Conservation (phyloP, 2,888 invertebrate species). For the Epirrhoe alternata region DNA sequence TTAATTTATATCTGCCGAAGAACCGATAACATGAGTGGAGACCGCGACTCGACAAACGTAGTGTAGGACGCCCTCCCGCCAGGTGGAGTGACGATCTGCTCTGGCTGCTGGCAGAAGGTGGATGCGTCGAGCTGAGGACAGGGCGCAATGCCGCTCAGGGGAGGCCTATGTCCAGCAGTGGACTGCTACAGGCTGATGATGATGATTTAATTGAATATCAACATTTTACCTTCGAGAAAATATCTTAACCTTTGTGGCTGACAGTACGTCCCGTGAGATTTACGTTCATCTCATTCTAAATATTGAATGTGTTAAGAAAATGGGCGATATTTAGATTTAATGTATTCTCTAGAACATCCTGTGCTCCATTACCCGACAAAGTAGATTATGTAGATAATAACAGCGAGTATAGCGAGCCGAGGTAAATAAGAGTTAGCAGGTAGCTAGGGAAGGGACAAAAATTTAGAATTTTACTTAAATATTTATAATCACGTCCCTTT, state of each 20-base stretch:
- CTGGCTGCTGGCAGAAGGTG: too few relatives aligned
- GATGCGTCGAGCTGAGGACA: too few relatives aligned
- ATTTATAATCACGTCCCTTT: too few relatives aligned
- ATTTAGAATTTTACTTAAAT: not conserved
- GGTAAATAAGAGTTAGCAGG: conserved; percentile 8
- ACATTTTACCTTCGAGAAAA: not conserved
- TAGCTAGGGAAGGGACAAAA: conserved; percentile 4
- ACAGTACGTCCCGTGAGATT: not conserved
- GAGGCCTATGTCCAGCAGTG: too few relatives aligned
- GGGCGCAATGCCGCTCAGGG: too few relatives aligned
- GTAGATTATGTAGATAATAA: conserved; percentile 36
- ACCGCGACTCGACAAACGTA: too few relatives aligned
- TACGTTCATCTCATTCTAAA: not conserved
- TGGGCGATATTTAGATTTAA: not conserved
- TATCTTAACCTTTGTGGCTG: not conserved
- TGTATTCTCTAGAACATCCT: not conserved
- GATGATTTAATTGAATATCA: too few relatives aligned
- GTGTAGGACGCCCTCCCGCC: too few relatives aligned
- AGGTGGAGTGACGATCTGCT: too few relatives aligned
- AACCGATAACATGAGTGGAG: too few relatives aligned
- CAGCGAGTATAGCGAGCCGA: conserved; percentile 23
- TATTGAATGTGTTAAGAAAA: conserved; percentile 1
- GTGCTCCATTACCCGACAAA: conserved; percentile 7
- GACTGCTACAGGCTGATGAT: too few relatives aligned
- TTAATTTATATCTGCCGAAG: too few relatives aligned